Base-by-base conservation (phyloP, 2,888 invertebrate species). In the Drosophila villosipedis region DNA sequence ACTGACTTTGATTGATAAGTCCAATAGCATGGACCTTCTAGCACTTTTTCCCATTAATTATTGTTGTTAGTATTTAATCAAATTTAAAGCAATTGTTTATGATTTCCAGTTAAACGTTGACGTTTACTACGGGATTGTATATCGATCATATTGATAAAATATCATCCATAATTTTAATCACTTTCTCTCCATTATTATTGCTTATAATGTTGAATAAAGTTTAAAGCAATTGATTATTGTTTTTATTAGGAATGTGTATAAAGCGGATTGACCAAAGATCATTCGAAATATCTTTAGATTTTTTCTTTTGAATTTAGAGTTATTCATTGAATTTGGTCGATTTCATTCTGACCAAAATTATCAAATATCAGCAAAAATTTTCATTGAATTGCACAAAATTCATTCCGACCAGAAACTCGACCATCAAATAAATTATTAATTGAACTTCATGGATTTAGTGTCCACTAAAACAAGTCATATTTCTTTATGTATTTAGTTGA, bases 1-100 rank as follows among this genome's bases (percentile, higher is more conserved):
- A 50, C 35, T 55, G 61, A 62, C 54, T 55, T 50, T 71, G 71
- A 71, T 62, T 70, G 41, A 70, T 70, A 12, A 12, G 10, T 7
- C 4, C 33, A 25, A 30, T 9, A 3, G 19, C 22, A 35, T 12
- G 1, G n/a, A 50, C 39, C 43, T 52, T 30, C 35, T 6, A 6
- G 9, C 30, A 35, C 19, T n/a, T 10, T 37, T 2, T 25, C 31
- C 30, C 0, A 12, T 9, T 16, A 54, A 28, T 39, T 60, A 59
- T 54, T 53, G 14, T 28, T 25, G 2, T 6, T 47, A 14, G 12
- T 33, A 59, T 53, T 53, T 16, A 4, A 30, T 52, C 28, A 37
- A 35, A 35, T 14, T 22, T 60, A 14, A 52, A n/a, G 25, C 4
- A n/a, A n/a, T 9, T 25, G 4, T 2, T 35, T 25, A 4, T 25